Conservation (phyloP, 1,140 invertebrate genomes). For the Pentalonia nigronervosa region DNA sequence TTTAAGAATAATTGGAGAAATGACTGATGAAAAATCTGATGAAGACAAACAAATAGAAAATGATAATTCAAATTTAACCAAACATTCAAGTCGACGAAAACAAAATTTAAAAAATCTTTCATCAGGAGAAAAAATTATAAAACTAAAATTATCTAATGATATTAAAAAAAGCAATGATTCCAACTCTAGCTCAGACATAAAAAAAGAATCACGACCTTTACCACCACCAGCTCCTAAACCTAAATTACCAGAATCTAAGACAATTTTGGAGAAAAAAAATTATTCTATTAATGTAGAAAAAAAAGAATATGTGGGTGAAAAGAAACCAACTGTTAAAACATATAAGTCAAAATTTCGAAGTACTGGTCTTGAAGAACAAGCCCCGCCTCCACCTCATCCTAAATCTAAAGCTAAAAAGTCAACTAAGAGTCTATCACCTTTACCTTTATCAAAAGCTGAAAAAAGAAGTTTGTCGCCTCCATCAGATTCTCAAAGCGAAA, state of each 20-base stretch:
- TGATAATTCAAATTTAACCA: slow-evolving; percentile 12
- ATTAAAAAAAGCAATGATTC: not conserved
- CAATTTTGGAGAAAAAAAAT: slow-evolving; percentile 53
- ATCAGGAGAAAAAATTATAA: slow-evolving; percentile 21
- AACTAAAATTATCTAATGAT: slow-evolving; percentile 38
- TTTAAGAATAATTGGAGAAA: slow-evolving; percentile 69
- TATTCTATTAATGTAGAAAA: slow-evolving; percentile 54
- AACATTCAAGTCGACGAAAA: slow-evolving; percentile 32
- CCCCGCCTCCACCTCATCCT: slow-evolving; percentile 77
- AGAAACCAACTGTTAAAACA: slow-evolving; percentile 79
- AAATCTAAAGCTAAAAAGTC: slow-evolving; percentile 60
- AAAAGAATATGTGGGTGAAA: slow-evolving; percentile 47
- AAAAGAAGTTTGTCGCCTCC: slow-evolving; percentile 54
- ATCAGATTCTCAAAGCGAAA: slow-evolving; percentile 48
- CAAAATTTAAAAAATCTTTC: slow-evolving; percentile 55
- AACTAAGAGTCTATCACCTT: slow-evolving; percentile 11
- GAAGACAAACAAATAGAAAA: slow-evolving; percentile 47
- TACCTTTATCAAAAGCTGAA: slow-evolving; percentile 41
- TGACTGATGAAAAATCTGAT: slow-evolving; percentile 50
- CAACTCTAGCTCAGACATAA: slow-evolving; percentile 5
- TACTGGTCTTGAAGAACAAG: slow-evolving; percentile 83
- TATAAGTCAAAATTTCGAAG: slow-evolving; percentile 88
- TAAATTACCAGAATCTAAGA: slow-evolving; percentile 53
- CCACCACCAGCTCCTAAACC: slow-evolving; percentile 35
- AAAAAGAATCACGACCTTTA: slow-evolving; percentile 52